These are phyloP conservation scores for Petrolisthes cinctipes DNA, from an alignment of 2,888 invertebrate genomes.

Conservation along the genomic window DNA sequence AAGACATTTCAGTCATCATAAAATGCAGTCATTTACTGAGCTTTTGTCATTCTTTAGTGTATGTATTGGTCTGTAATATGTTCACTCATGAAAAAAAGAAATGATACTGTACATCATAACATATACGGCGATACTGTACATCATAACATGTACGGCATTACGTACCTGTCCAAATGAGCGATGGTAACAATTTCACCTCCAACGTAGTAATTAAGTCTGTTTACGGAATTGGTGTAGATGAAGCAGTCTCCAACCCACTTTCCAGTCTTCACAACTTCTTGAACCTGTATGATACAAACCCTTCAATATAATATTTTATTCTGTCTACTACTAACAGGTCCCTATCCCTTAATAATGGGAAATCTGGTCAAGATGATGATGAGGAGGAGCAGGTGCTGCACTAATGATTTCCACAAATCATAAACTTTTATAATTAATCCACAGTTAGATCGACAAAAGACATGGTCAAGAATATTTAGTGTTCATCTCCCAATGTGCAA, in stretches of 20 bases:
- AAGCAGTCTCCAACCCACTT: slow-evolving; percentile 99
- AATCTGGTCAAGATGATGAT: not conserved
- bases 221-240: slow-evolving; percentile 97
- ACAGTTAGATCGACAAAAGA: too few species aligned
- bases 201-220: slow-evolving; percentile 98
- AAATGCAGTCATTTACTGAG: too few species aligned
- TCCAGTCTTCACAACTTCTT: slow-evolving; percentile 92
- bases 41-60: too few species aligned
- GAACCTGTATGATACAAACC: slow-evolving; percentile 76
- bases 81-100: too few species aligned
- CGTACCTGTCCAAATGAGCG: slow-evolving; percentile 88
- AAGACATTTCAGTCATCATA: too few species aligned
- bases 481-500: too few species aligned
- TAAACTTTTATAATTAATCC: not conserved
- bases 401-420: not conserved
- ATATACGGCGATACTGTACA: too few species aligned
- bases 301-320: not conserved
- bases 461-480: too few species aligned
- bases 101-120: too few species aligned
- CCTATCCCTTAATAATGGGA: not conserved
- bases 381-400: not conserved
- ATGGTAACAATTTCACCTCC: slow-evolving; percentile 99
- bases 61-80: too few species aligned
- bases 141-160: slow-evolving; percentile 14
- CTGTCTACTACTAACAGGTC: too few species aligned